Evolutionary conservation across 2,113 vertebrate genomes (phyloP), one percentile per base, ranked within the genome.

Genomic region (Muscicapa adusta): DNA sequence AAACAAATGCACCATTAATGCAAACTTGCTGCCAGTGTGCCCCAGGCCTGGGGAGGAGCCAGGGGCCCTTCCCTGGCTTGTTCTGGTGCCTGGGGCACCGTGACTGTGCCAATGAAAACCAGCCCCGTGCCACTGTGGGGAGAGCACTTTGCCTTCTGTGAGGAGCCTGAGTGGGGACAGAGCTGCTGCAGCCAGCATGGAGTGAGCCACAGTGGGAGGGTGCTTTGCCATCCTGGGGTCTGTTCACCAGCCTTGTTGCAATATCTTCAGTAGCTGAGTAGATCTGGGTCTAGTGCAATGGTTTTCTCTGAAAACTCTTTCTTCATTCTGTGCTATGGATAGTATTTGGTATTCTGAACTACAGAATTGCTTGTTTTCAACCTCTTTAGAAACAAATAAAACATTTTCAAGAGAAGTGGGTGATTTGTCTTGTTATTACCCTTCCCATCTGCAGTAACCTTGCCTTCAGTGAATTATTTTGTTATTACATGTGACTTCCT

Each of bases 361-460:
- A 93, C 1, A 50, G 86, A 96, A 79, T 89, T 91, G 77, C 89
- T 96, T 95, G 83, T 88, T 91, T 67, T 42, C 91, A 93, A 62
- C 71, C 74, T 94, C 74, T 89, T 90, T 45, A 89, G 88, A 88
- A 94, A 79, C 31, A 87, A 98, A 97, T 98, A 98, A 98, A 98
- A 63, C 66, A 81, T 97, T 97, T 96, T 97, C 68, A 91, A 89
- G 85, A 89, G 62, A 72, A 78, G 63, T 1, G 23, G 22, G 11
- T 77, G 51, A 34, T 11, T 72, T 40, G 61, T 26, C 56, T 58
- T 58, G 70, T 92, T 82, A 19, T 10, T 88, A 4, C 22, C 18
- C 4, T 45, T 43, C 68, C 29, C 25, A 1, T 18, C 34, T 26
- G 10, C 12, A 18, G 51, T 38, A 34, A 16, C 28, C 23, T 76